These are phyloP conservation scores for Phalacrocorax aristotelis DNA, from an alignment of 2,113 vertebrate genomes.

Conservation along the genomic window DNA sequence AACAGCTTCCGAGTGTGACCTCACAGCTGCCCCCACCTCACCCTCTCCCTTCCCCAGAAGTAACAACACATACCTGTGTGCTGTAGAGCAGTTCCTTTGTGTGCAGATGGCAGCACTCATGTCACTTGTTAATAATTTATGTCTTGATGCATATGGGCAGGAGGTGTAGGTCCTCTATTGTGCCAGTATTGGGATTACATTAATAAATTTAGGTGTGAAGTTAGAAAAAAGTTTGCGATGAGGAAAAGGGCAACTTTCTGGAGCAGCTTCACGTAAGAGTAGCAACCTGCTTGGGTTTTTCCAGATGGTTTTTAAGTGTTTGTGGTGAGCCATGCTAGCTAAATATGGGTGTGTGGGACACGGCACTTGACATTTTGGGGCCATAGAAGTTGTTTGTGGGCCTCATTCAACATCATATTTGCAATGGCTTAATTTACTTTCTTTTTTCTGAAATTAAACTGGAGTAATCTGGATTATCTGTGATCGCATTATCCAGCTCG, in stretches of 20 bases:
- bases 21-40: background rate
- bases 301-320: background rate
- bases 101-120: background rate
- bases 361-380: background rate
- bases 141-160: background rate
- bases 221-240: background rate
- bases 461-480: background rate
- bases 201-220: background rate
- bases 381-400: background rate
- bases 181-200: background rate
- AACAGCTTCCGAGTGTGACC: background rate
- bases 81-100: background rate
- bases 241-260: background rate
- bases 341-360: background rate
- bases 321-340: background rate
- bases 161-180: background rate
- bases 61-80: accelerated
- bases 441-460: background rate
- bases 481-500: background rate
- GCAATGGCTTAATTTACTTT: background rate
- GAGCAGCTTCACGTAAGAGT: background rate
- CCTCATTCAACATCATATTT: background rate
- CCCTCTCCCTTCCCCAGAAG: background rate
- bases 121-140: background rate
- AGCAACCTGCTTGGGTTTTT: background rate